These are phyloP conservation scores for Gavia stellata DNA, from an alignment of 2,113 vertebrate species.

Conservation along the genomic window DNA sequence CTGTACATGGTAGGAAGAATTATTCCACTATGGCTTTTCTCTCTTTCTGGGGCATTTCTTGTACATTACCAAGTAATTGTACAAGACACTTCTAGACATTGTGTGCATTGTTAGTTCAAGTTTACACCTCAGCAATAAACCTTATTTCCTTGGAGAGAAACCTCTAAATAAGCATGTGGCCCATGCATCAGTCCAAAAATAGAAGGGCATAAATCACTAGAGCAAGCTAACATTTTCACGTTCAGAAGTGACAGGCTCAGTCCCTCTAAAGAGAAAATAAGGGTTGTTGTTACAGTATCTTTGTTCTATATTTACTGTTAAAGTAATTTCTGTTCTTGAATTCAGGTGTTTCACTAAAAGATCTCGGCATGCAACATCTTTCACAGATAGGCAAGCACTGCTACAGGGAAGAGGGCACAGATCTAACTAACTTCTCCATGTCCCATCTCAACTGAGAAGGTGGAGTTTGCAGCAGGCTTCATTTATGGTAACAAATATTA, in stretches of 20 bases:
- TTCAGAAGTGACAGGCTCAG: not conserved
- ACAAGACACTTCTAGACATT: not conserved
- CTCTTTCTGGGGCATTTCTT: not conserved
- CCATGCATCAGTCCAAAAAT: not conserved
- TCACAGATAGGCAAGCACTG: not conserved
- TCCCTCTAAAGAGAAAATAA: not conserved
- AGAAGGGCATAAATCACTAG: not conserved
- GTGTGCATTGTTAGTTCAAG: not conserved
- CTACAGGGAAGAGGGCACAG: not conserved
- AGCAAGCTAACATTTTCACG: not conserved
- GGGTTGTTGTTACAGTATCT: not conserved
- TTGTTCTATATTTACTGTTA: not conserved
- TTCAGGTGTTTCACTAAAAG: not conserved
- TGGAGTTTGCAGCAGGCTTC: not conserved
- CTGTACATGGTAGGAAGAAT: not conserved
- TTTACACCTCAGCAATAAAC: not conserved
- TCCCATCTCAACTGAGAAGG: not conserved
- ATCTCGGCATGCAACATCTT: not conserved
- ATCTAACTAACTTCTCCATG: not conserved
- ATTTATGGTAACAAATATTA: not conserved
- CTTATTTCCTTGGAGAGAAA: not conserved
- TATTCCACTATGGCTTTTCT: not conserved
- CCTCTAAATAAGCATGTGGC: not conserved
- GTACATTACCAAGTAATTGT: not conserved
- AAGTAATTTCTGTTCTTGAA: not conserved